Percentiles rank a stretch among this genome's conserved stretches.
Evolutionary conservation across 1,140 invertebrate species (phyloP).

Genomic region (Cyrtorhinus lividipennis): DNA sequence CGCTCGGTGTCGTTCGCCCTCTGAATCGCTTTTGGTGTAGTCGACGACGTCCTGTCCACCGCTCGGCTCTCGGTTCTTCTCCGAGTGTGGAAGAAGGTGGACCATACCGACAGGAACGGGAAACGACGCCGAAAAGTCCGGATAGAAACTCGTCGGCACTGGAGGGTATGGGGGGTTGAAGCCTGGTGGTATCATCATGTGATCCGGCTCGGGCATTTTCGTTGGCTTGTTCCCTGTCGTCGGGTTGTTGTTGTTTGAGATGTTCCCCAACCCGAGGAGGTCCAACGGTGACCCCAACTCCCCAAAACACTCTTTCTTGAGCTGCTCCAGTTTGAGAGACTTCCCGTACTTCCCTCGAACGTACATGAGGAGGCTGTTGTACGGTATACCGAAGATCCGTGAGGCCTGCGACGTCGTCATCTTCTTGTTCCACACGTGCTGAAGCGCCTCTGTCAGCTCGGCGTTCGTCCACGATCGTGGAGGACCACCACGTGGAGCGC

Average conservation of each 20-base stretch:
- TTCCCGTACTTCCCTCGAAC: constrained; percentile 84
- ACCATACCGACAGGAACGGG: constrained; percentile 71
- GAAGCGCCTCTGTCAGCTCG: constrained; percentile 71
- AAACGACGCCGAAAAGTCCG: constrained; percentile 59
- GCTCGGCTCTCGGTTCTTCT: constrained; percentile 40
- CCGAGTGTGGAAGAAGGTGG: constrained; percentile 58
- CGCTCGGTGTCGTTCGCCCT: constrained; percentile 15
- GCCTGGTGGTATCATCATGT: constrained; percentile 29
- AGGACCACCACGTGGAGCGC: constrained; percentile 70
- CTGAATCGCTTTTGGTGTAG: constrained; percentile 6
- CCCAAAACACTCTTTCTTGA: constrained; percentile 72
- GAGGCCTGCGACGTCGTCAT: constrained; percentile 88
- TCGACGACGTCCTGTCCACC: constrained; percentile 10
- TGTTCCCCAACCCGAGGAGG: constrained; percentile 44
- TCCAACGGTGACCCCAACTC: constrained; percentile 43
- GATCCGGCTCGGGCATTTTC: constrained; percentile 25
- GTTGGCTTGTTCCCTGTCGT: constrained; percentile 39
- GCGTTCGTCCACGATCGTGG: constrained; percentile 81
- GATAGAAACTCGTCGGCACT: constrained; percentile 47
- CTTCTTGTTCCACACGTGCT: constrained; percentile 84
- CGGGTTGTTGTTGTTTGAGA: constrained; percentile 50
- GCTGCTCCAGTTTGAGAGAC: constrained; percentile 68
- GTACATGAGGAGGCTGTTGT: constrained; percentile 82
- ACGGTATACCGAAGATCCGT: constrained; percentile 75
- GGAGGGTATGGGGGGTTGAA: constrained; percentile 49